These are phyloP conservation scores for Aphidius ervi DNA, from an alignment of 1,140 invertebrate genomes.

Conservation along the genomic window DNA sequence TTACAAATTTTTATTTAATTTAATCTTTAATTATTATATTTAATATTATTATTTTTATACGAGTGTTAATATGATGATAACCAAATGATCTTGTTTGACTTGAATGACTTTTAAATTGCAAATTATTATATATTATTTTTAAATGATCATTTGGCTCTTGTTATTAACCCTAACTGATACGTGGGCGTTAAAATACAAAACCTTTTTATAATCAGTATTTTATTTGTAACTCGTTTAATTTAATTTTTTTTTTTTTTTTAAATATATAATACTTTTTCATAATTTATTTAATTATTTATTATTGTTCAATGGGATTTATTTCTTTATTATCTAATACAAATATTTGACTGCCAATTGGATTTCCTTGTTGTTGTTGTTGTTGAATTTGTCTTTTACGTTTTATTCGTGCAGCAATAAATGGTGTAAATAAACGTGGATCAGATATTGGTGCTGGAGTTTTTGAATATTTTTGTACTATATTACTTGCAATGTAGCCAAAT, in stretches of 20 bases:
- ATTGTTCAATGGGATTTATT: background rate
- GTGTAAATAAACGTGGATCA: conserved; percentile 65
- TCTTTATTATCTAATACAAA: conserved; percentile 33
- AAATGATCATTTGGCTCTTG: no score
- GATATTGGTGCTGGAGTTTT: conserved; percentile 32
- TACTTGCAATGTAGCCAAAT: conserved; percentile 61
- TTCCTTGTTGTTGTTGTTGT: conserved; percentile 25
- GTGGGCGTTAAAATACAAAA: conserved; percentile 3
- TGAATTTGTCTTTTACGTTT: conserved; percentile 40
- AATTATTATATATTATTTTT: no score
- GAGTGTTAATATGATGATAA: no score
- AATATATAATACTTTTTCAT: background rate
- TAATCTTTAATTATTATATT: no score
- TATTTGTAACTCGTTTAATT: background rate
- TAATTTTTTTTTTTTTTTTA: conserved; percentile 10
- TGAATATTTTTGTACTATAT: conserved; percentile 37
- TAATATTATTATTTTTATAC: no score
- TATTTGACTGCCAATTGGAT: conserved; percentile 32
- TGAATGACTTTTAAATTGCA: no score
- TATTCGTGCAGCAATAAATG: conserved; percentile 56
- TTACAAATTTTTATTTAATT: no score
- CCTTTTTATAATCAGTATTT: background rate
- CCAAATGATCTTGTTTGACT: no score
- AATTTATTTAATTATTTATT: background rate
- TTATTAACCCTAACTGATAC: background rate